These are phyloP conservation scores for Sthenelais limicola DNA, from an alignment of 2,888 invertebrate species.

Conservation along the genomic window DNA sequence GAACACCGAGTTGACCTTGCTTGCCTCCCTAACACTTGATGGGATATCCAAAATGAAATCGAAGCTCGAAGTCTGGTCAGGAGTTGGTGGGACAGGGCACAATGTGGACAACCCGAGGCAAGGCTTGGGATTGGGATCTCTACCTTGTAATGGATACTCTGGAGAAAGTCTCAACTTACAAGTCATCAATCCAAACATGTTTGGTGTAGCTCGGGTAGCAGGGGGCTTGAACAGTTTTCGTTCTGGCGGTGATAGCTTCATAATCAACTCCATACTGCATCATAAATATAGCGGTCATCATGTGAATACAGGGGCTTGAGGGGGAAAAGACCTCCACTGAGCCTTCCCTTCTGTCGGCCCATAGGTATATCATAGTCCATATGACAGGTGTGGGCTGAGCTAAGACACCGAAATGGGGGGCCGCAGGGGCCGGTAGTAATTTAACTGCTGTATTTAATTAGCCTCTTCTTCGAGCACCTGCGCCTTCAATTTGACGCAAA, in stretches of 20 bases:
- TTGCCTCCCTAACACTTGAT: no score
- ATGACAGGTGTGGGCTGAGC: background rate
- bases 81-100: background rate
- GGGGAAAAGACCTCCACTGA: background rate
- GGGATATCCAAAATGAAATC: no score
- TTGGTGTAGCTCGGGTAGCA: constrained; percentile 16
- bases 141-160: constrained; percentile 9
- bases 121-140: background rate
- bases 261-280: constrained; percentile 19
- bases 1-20: no score
- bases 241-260: constrained; percentile 24
- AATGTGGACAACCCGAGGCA: background rate
- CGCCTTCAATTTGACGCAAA: constrained; percentile 19
- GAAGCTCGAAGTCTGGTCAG: background rate
- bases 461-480: constrained; percentile 29
- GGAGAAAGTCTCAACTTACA: background rate
- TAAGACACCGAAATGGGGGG: no score
- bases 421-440: constrained; percentile 25
- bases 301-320: constrained; percentile 2
- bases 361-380: no score
- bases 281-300: constrained; percentile 26
- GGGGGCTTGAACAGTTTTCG: background rate
- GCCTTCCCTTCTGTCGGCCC: background rate
- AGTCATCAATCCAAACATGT: constrained; percentile 27
- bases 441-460: constrained; percentile 28